Evolutionary conservation across 2,797 vertebrate genomes (phyloP).

Genomic region (Esox masquinongy): DNA sequence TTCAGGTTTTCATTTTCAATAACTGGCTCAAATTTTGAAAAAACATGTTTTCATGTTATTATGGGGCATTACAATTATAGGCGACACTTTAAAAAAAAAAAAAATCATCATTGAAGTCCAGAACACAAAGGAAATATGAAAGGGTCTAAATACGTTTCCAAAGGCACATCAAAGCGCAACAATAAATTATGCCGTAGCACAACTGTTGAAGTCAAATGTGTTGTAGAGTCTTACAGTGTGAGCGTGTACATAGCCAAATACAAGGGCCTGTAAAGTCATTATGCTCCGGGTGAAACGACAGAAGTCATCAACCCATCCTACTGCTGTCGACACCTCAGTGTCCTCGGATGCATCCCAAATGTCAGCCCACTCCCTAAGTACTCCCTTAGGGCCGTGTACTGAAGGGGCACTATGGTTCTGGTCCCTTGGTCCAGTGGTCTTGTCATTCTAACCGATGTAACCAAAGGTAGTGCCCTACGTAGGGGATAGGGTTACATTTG

Average conservation of each 20-base stretch:
- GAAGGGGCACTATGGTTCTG: too few relatives aligned
- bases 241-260: neutral
- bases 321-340: neutral
- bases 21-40: too few relatives aligned
- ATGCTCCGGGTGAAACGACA: neutral
- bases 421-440: too few relatives aligned
- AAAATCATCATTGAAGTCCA: too few relatives aligned
- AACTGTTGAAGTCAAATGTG: neutral
- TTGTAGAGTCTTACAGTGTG: neutral
- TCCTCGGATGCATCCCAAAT: neutral
- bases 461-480: neutral
- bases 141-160: too few relatives aligned
- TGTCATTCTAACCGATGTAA: too few relatives aligned
- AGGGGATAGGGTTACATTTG: neutral
- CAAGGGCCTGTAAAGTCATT: neutral
- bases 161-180: neutral
- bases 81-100: too few relatives aligned
- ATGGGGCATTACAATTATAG: too few relatives aligned
- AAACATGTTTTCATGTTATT: too few relatives aligned
- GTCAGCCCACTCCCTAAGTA: neutral
- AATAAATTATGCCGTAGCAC: neutral
- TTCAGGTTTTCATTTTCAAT: too few relatives aligned
- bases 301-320: too few relatives aligned
- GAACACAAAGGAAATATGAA: too few relatives aligned
- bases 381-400: neutral